Conservation (phyloP, 2,888 invertebrate genomes). For the Cataglyphis albicans region DNA sequence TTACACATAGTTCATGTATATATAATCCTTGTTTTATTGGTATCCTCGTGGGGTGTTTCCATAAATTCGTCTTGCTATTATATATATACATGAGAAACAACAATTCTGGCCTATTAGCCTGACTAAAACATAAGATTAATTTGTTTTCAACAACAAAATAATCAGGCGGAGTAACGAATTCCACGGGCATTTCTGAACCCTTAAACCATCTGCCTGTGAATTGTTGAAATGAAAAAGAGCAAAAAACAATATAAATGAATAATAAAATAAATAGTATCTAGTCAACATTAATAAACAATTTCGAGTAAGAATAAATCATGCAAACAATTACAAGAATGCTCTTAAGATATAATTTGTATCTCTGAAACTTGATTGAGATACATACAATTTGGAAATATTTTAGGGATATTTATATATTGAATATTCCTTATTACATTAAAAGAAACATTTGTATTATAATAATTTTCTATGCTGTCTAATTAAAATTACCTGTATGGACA, state of each 20-base stretch:
- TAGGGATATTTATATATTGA: not conserved
- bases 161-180: constrained; percentile 76
- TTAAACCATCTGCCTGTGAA: constrained; percentile 73
- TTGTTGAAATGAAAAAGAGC: not conserved
- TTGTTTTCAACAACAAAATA: constrained; percentile 72
- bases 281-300: not conserved
- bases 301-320: not conserved
- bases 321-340: not conserved
- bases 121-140: constrained; percentile 50
- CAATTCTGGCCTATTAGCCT: not conserved
- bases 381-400: not conserved
- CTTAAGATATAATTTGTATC: not conserved
- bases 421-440: not conserved
- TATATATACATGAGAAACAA: not conserved
- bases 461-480: not conserved
- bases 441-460: not conserved
- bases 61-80: not conserved
- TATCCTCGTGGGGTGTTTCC: not conserved
- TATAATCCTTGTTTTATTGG: not conserved
- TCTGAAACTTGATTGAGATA: not conserved
- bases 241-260: not conserved
- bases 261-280: constrained; percentile 9
- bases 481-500: constrained; percentile 73
- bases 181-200: constrained; percentile 71
- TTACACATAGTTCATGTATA: not conserved